Conservation (phyloP, 2,113 vertebrate genomes). For the Columbina picui region DNA sequence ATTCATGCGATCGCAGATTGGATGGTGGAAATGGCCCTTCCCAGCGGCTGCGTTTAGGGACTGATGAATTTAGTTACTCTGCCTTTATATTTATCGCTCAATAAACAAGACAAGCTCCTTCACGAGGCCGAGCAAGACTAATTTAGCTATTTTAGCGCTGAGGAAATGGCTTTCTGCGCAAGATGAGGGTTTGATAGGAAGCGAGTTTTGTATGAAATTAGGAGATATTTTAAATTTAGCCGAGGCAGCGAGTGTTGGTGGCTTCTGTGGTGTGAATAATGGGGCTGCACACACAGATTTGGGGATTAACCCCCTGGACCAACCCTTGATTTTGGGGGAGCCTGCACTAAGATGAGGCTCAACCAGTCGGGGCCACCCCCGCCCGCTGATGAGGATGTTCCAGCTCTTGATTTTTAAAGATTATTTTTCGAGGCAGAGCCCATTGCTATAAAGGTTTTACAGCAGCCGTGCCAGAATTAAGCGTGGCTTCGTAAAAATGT, state of each 20-base stretch:
- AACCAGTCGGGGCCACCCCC: rapidly evolving
- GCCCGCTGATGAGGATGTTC: neutral
- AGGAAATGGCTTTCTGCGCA: conserved; percentile 40
- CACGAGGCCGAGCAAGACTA: neutral
- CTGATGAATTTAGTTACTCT: conserved; percentile 68
- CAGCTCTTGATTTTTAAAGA: conserved; percentile 15
- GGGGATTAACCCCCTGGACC: neutral
- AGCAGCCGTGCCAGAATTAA: conserved; percentile 4
- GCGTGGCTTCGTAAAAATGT: conserved; percentile 38
- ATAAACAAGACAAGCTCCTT: conserved; percentile 63
- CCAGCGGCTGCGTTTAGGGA: conserved; percentile 46
- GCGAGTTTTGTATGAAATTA: neutral
- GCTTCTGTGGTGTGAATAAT: neutral
- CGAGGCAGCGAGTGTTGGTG: rapidly evolving
- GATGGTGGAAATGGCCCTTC: conserved; percentile 49
- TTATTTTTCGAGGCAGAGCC: conserved; percentile 9
- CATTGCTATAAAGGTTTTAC: conserved; percentile 9
- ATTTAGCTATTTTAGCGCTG: conserved; percentile 23
- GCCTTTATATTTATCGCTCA: conserved; percentile 67
- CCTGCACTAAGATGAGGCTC: rapidly evolving
- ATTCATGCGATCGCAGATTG: conserved; percentile 57
- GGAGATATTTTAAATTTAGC: neutral
- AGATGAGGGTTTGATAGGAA: neutral
- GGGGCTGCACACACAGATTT: neutral
- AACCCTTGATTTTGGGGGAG: neutral